Base-by-base conservation (phyloP, 2,797 vertebrate genomes). In the Eurystomus glaucurus region DNA sequence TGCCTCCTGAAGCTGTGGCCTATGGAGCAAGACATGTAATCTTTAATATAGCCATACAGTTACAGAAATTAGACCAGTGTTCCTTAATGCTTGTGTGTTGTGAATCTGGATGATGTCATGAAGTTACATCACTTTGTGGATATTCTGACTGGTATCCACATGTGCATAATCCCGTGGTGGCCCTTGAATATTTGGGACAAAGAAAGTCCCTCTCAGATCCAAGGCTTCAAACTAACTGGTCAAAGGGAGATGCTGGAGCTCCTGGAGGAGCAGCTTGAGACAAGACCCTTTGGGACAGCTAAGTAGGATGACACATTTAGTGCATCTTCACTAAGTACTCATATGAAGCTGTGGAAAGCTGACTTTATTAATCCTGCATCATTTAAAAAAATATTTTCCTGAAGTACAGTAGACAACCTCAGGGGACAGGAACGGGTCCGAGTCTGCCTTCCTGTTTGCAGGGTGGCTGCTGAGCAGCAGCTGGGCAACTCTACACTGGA, bases 381-480 rank as follows among this genome's bases (percentile, higher is more conserved):
- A 2, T 74, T 14, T 65, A 66, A 85, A 68, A 41, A 74, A 0
- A 62, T 84, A 58, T 11, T 84, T 20, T 75, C 37, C 46, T 20
- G 22, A 57, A 37, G 8, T 79, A 35, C 19, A 57, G 51, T 31
- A 65, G 58, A 20, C 62, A 61, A 0, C 20, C 12, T 76, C 15
- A 50, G 26, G 28, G 28, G 21, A 11, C 31, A 31, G 1, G 1
- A 62, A 1, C 37, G 2, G 2, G 14, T 65, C 41, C 4, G 29
- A 55, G 31, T 46, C 29, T 72, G 35, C 26, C 4, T 21, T 79
- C 0, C 0, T 39, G 39, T 66, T 70, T 66, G 60, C 25, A 62
- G 37, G 25, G 10, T 35, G 35, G 46, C 54, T 75, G 52, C 88
- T 93, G 90, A 23, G 80, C 37, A 37, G 51, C 72, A 45, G 17